Percentiles rank a stretch among this genome's conserved stretches.
These are phyloP conservation scores for Cataglyphis hispanica DNA, from an alignment of 1,140 invertebrate genomes.

Conservation along the genomic window DNA sequence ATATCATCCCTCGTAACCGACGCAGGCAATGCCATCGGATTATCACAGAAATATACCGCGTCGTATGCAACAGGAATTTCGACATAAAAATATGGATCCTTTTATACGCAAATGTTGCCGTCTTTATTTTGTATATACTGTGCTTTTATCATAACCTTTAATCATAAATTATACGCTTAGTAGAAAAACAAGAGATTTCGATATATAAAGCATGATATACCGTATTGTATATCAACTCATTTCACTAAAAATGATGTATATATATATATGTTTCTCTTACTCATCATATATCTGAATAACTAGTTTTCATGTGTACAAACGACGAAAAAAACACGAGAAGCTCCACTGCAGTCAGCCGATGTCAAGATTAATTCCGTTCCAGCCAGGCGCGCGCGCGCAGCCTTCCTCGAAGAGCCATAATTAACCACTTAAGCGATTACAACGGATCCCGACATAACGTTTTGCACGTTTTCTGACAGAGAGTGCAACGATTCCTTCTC, in stretches of 20 bases:
- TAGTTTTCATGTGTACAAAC: slow-evolving; percentile 56
- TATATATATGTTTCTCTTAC: not conserved
- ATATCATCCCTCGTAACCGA: slow-evolving; percentile 11
- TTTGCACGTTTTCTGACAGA: slow-evolving; percentile 66
- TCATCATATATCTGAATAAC: slow-evolving; percentile 60
- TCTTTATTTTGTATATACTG: slow-evolving; percentile 4
- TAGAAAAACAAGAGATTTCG: not conserved
- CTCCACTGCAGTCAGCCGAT: slow-evolving; percentile 78
- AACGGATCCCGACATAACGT: slow-evolving; percentile 79
- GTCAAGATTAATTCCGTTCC: slow-evolving; percentile 80
- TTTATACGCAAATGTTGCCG: not conserved
- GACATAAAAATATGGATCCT: not conserved
- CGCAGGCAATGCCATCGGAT: slow-evolving; percentile 71
- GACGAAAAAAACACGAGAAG: slow-evolving; percentile 59
- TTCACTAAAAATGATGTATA: slow-evolving; percentile 23
- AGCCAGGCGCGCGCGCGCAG: slow-evolving; percentile 73
- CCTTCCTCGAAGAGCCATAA: slow-evolving; percentile 80
- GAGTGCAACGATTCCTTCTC: slow-evolving; percentile 67
- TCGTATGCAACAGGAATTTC: not conserved
- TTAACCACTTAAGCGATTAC: slow-evolving; percentile 84
- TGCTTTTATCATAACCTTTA: slow-evolving; percentile 15
- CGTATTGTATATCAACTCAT: not conserved
- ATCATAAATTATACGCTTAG: not conserved
- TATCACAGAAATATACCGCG: slow-evolving; percentile 48
- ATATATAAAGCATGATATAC: slow-evolving; percentile 17